A percentile compares a stretch with the other conserved stretches of the same genome.
Evolutionary conservation across 2,888 invertebrate species (phyloP).

Genomic region (Cosmorhoe ocellata): DNA sequence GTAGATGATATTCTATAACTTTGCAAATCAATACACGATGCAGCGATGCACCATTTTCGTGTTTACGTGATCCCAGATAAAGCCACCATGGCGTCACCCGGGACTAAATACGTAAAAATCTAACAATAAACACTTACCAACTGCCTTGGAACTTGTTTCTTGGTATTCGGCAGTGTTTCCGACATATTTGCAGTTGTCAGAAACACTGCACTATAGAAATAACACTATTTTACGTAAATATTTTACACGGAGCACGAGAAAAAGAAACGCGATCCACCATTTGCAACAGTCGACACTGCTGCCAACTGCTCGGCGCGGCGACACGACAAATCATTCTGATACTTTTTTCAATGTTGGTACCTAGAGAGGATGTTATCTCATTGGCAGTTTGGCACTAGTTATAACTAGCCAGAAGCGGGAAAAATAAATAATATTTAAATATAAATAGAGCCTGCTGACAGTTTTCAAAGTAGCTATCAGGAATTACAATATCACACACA

Average conservation of each 20-base stretch:
- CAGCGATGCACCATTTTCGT: slow-evolving; percentile 82
- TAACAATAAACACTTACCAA: slow-evolving; percentile 84
- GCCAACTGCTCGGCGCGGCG: slow-evolving; percentile 61
- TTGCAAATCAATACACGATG: slow-evolving; percentile 80
- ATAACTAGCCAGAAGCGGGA: slow-evolving; percentile 52
- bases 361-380: slow-evolving; percentile 45
- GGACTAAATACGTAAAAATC: slow-evolving; percentile 80
- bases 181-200: slow-evolving; percentile 81
- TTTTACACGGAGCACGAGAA: slow-evolving; percentile 82
- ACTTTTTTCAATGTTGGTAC: slow-evolving; percentile 65
- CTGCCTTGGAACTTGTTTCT: slow-evolving; percentile 83
- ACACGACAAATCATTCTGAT: slow-evolving; percentile 66
- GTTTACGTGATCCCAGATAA: slow-evolving; percentile 85
- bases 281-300: slow-evolving; percentile 80
- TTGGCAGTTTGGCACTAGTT: slow-evolving; percentile 62
- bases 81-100: slow-evolving; percentile 85
- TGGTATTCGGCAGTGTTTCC: slow-evolving; percentile 82
- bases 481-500: too few species aligned
- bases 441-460: too few species aligned
- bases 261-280: slow-evolving; percentile 83
- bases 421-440: slow-evolving; percentile 53
- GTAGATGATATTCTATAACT: slow-evolving; percentile 53
- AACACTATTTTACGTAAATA: slow-evolving; percentile 83
- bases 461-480: too few species aligned
- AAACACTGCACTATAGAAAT: slow-evolving; percentile 79